Evolutionary conservation across 2,113 vertebrate species (phyloP).

Genomic region (Callospermophilus lateralis): DNA sequence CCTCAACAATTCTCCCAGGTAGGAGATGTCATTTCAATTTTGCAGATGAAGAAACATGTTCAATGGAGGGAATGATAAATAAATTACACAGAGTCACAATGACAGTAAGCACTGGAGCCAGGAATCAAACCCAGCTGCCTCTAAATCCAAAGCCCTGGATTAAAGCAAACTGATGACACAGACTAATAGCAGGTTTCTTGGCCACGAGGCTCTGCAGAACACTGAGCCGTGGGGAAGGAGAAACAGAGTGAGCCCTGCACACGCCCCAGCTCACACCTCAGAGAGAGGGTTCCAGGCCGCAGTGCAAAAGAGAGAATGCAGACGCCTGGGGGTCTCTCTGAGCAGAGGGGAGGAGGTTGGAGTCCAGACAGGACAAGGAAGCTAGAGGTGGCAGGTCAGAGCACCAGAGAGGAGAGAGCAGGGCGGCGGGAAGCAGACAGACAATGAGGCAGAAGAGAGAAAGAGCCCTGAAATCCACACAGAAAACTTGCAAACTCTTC

Average conservation of each 20-base stretch:
- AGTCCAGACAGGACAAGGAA: background rate
- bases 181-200: background rate
- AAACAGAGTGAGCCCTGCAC: background rate
- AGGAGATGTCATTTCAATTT: background rate
- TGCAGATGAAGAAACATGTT: background rate
- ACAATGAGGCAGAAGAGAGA: background rate
- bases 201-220: background rate
- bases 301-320: background rate
- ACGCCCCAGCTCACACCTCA: background rate
- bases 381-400: background rate
- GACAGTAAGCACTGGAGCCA: background rate
- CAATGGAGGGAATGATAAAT: background rate
- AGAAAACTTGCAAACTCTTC: accelerated
- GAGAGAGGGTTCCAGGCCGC: background rate
- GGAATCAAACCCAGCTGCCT: background rate
- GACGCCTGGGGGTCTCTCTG: background rate
- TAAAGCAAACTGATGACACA: background rate
- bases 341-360: background rate
- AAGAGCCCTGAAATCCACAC: background rate
- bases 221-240: background rate
- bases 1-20: background rate
- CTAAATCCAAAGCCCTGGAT: slow-evolving; percentile 1
- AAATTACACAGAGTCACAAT: background rate
- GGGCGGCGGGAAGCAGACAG: background rate
- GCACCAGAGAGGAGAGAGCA: background rate